phyloP scores from a whole-genome alignment of 2,888 invertebrate species.

The Zygaena filipendulae region DNA sequence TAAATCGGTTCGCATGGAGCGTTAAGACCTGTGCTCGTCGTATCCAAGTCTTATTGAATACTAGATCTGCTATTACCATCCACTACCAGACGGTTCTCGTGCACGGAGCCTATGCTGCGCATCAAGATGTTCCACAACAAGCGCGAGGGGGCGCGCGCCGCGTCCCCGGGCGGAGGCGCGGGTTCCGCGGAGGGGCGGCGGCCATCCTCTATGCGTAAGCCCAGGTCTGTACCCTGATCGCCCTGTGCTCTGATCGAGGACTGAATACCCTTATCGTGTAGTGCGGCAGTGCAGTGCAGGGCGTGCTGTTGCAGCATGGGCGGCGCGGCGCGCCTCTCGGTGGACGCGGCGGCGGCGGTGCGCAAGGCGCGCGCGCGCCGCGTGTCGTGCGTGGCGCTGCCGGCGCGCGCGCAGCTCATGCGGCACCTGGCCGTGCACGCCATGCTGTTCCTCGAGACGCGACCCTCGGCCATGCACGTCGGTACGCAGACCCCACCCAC shows the following conservation, averaged over 20 bases:
- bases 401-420: slow-evolving; percentile 40
- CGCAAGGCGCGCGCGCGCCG: slow-evolving; percentile 45
- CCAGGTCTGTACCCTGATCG: slow-evolving; percentile 21
- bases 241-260: background rate
- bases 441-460: slow-evolving; percentile 73
- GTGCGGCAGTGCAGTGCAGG: too few species aligned
- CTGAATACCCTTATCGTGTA: background rate
- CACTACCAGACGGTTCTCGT: slow-evolving; percentile 58
- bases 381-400: slow-evolving; percentile 47
- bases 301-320: too few species aligned
- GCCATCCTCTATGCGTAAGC: slow-evolving; percentile 21
- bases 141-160: slow-evolving; percentile 28
- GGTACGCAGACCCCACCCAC: slow-evolving; percentile 30
- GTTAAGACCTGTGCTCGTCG: too few species aligned
- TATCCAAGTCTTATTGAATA: too few species aligned
- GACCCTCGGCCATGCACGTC: slow-evolving; percentile 43
- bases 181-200: slow-evolving; percentile 10
- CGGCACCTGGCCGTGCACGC: slow-evolving; percentile 72
- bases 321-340: slow-evolving; percentile 20
- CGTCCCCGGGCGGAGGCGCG: slow-evolving; percentile 18
- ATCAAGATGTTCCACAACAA: slow-evolving; percentile 67
- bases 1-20: too few species aligned
- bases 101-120: slow-evolving; percentile 65
- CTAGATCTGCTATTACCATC: too few species aligned
- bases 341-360: slow-evolving; percentile 30